Evolutionary conservation across 2,888 invertebrate genomes (phyloP).

Genomic region (Phasia obesa): DNA sequence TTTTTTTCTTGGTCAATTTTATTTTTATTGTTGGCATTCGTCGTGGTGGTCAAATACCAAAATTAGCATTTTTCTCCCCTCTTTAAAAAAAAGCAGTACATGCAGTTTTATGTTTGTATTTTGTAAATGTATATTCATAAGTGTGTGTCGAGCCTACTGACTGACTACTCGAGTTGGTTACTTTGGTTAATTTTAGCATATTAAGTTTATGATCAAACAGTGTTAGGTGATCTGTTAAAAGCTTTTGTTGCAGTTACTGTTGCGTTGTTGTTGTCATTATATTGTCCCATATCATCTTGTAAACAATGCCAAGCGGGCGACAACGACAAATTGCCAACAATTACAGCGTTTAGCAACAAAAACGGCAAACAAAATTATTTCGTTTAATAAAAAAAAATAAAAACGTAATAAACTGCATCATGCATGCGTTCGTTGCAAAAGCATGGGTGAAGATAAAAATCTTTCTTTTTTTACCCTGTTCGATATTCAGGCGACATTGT

Average conservation of each 20-base stretch:
- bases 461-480: slow-evolving; percentile 17
- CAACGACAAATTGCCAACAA: slow-evolving; percentile 80
- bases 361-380: slow-evolving; percentile 44
- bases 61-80: slow-evolving; percentile 78
- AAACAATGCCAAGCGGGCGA: slow-evolving; percentile 72
- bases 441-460: slow-evolving; percentile 40
- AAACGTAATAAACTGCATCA: slow-evolving; percentile 42
- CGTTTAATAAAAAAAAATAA: slow-evolving; percentile 50
- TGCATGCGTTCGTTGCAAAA: slow-evolving; percentile 20
- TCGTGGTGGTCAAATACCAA: slow-evolving; percentile 81
- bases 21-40: slow-evolving; percentile 73
- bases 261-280: slow-evolving; percentile 35
- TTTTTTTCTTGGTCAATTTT: slow-evolving; percentile 74
- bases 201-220: slow-evolving; percentile 46
- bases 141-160: slow-evolving; percentile 5
- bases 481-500: slow-evolving; percentile 19
- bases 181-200: slow-evolving; percentile 15
- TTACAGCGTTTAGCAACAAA: slow-evolving; percentile 74
- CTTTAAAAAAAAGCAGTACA: slow-evolving; percentile 44
- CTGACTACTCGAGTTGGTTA: slow-evolving; percentile 32
- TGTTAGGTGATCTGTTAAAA: slow-evolving; percentile 62
- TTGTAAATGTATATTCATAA: slow-evolving; percentile 2
- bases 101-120: slow-evolving; percentile 18
- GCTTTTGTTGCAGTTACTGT: slow-evolving; percentile 41
- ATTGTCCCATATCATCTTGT: slow-evolving; percentile 61